Conservation (phyloP, 2,888 invertebrate genomes). For the Dyspetes luteomarginatus region DNA sequence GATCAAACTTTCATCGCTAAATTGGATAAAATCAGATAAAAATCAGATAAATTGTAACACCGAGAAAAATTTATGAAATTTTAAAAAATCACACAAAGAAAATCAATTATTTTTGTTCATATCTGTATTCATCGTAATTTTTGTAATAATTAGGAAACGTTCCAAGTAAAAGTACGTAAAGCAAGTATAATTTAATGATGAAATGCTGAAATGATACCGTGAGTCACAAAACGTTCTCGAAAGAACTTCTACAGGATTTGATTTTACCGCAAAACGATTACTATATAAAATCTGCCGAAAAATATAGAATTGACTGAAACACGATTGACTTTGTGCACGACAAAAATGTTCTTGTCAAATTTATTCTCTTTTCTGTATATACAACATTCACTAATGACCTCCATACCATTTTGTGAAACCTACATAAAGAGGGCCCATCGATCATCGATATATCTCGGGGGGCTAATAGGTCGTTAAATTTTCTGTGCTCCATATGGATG, state of each 20-base stretch:
- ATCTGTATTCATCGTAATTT: too few relatives aligned
- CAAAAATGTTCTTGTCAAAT: neutral
- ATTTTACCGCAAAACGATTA: too few relatives aligned
- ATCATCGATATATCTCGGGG: constrained; percentile 29
- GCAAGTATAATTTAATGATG: too few relatives aligned
- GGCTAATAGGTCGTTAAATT: constrained; percentile 16
- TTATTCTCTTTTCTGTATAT: neutral
- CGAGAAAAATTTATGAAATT: neutral
- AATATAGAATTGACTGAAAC: too few relatives aligned
- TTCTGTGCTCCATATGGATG: neutral
- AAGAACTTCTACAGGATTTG: too few relatives aligned
- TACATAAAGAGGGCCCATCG: neutral
- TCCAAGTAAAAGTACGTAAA: too few relatives aligned
- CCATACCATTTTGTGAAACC: neutral
- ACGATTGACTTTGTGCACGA: too few relatives aligned
- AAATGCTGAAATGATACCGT: too few relatives aligned
- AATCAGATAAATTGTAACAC: neutral
- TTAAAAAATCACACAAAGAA: neutral
- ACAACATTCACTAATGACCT: neutral
- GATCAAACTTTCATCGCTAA: constrained; percentile 1
- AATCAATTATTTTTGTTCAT: neutral
- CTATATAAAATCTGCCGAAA: too few relatives aligned
- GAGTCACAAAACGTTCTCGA: too few relatives aligned
- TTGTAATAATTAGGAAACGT: too few relatives aligned
- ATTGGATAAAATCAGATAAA: too few relatives aligned